Base-by-base conservation (phyloP, 1,140 invertebrate species). In the Calliopsis andreniformis region DNA sequence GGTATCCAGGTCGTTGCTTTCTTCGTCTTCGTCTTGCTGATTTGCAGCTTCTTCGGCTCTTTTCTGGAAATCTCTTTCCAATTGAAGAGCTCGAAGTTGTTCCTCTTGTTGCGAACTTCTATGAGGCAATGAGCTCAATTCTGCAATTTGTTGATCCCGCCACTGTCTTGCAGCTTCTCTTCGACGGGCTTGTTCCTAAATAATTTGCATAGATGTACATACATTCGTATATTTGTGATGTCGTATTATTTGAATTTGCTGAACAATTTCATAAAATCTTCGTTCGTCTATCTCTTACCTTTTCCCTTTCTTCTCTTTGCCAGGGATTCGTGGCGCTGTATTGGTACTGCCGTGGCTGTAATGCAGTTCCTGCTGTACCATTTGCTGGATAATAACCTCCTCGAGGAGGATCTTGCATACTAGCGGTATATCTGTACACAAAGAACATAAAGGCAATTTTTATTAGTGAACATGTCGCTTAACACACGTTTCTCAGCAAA, bases 51-150 rank as follows among this genome's bases (percentile, higher is more conserved):
- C 96, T 87, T 96, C 96, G 4, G 97, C 97, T 55, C 97, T 92
- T 47, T 96, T 94, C 83, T 98, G 96, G 88, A 98, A 98, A 88
- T 98, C 97, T 76, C 96, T 93, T 89, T 98, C 97, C 6, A 98
- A 91, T 71, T 96, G 95, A 53, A 98, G 91, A 7, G 97, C 96
- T 67, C 96, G 93, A 20, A 98, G 89, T 84, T 98, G 96, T 88
- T 98, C 97, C 73, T 97, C 97, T 87, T 98, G 97, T 84, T 96
- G 96, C 0, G 95, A 90, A 3, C 95, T 95, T 75, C 96, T 92
- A 30, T 95, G 94, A 10, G 94, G 90, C 59, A 97, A 87, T 1
- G 93, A 89, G 79, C 95, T 93, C 20, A 98, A 91, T 80, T 97
- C 95, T 0, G 94, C 93, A 42, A 98, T 98, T 87, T 97, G 96